These are phyloP conservation scores for Polia nebulosa DNA, from an alignment of 2,888 invertebrate genomes.

Conservation along the genomic window DNA sequence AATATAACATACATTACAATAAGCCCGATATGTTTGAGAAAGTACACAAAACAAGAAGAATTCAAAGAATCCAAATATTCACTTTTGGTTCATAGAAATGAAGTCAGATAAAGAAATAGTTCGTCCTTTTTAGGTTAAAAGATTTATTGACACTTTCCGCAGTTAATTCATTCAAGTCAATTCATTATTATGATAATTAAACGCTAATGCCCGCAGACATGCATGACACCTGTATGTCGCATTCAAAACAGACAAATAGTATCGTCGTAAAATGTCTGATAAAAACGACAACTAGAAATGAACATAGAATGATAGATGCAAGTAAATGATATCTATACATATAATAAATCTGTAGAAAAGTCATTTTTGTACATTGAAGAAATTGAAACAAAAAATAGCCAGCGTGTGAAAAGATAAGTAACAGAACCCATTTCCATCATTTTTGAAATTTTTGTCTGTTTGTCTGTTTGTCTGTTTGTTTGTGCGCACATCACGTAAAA, in stretches of 20 bases:
- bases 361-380: too few relatives aligned
- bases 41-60: slow-evolving; percentile 17
- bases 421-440: too few relatives aligned
- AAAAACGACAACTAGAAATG: slow-evolving; percentile 26
- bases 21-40: slow-evolving; percentile 44
- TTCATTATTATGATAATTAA: slow-evolving; percentile 15
- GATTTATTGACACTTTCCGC: slow-evolving; percentile 31
- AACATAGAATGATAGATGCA: slow-evolving; percentile 27
- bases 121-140: neutral
- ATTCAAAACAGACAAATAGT: slow-evolving; percentile 40
- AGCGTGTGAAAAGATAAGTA: too few relatives aligned
- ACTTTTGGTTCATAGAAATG: neutral
- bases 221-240: slow-evolving; percentile 37
- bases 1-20: slow-evolving; percentile 27
- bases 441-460: too few relatives aligned
- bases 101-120: neutral
- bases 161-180: slow-evolving; percentile 40
- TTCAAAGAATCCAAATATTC: slow-evolving; percentile 4
- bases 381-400: too few relatives aligned
- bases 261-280: slow-evolving; percentile 16
- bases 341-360: too few relatives aligned
- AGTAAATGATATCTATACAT: slow-evolving; percentile 22
- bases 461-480: too few relatives aligned
- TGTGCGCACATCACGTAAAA: too few relatives aligned
- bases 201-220: slow-evolving; percentile 36